Evolutionary conservation across 2,888 invertebrate genomes (phyloP).

Genomic region (Pedicia rivosa): DNA sequence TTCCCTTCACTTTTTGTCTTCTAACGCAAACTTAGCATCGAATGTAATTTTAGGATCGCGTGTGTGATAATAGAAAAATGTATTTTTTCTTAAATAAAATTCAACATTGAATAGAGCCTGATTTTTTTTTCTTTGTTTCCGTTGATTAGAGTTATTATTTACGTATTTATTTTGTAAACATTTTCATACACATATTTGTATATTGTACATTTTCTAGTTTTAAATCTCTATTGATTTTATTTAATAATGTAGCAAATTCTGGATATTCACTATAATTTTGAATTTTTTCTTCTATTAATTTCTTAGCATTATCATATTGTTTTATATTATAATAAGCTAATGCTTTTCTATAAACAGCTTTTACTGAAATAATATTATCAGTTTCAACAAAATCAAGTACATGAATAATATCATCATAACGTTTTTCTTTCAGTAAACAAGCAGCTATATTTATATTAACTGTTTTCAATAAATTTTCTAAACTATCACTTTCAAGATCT

Average conservation of each 20-base stretch:
- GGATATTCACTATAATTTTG: slow-evolving; percentile 46
- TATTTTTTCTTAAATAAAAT: too few relatives aligned
- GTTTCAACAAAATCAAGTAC: slow-evolving; percentile 36
- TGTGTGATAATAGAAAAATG: too few relatives aligned
- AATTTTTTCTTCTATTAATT: slow-evolving; percentile 33
- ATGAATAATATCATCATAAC: slow-evolving; percentile 46
- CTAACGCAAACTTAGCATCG: too few relatives aligned
- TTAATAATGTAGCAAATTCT: slow-evolving; percentile 41
- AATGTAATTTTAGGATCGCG: too few relatives aligned
- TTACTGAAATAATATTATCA: slow-evolving; percentile 25
- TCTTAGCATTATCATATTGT: slow-evolving; percentile 48
- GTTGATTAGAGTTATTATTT: too few relatives aligned
- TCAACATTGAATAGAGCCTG: too few relatives aligned
- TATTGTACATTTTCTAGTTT: slow-evolving; percentile 42
- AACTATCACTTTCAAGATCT: slow-evolving; percentile 20
- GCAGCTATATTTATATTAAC: slow-evolving; percentile 71
- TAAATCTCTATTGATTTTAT: slow-evolving; percentile 37
- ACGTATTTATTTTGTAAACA: too few relatives aligned
- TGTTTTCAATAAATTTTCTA: slow-evolving; percentile 38
- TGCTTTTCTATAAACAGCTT: slow-evolving; percentile 35
- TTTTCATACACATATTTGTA: slow-evolving; percentile 33
- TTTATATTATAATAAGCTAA: slow-evolving; percentile 36
- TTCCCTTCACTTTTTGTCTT: too few relatives aligned
- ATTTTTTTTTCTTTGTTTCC: too few relatives aligned
- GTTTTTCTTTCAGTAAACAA: slow-evolving; percentile 53